phyloP scores from a whole-genome alignment of 2,888 invertebrate species.

The Drosophila rubida region DNA sequence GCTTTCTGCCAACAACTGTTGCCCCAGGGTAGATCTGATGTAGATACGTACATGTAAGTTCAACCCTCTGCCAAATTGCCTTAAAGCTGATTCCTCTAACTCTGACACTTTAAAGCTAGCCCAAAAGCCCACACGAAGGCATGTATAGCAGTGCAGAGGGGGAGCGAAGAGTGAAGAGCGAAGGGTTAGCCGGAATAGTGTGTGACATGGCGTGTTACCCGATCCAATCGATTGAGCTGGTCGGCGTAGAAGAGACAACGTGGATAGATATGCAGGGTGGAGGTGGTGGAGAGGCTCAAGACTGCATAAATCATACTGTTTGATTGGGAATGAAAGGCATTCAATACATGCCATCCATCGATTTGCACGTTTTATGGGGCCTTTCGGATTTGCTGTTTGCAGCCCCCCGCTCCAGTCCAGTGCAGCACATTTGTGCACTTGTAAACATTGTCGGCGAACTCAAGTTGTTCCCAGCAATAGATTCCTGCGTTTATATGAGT shows the following conservation, averaged over 20 bases:
- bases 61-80: slow-evolving; percentile 35
- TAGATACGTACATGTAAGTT: slow-evolving; percentile 2
- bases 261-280: not conserved
- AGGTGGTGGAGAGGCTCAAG: slow-evolving; percentile 5
- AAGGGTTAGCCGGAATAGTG: slow-evolving; percentile 33
- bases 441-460: slow-evolving; percentile 16
- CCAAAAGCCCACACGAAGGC: not conserved
- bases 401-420: not conserved
- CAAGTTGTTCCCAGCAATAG: not conserved
- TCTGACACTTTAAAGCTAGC: slow-evolving; percentile 32
- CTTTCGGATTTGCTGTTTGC: slow-evolving; percentile 27
- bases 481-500: not conserved
- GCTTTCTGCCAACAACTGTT: not conserved
- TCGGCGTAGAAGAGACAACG: slow-evolving; percentile 7
- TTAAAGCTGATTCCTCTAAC: slow-evolving; percentile 41
- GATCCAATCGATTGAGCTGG: slow-evolving; percentile 50
- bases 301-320: slow-evolving; percentile 72
- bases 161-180: not conserved
- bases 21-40: slow-evolving; percentile 32
- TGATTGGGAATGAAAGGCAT: slow-evolving; percentile 65
- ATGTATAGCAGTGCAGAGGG: not conserved
- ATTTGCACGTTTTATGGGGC: slow-evolving; percentile 60
- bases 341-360: slow-evolving; percentile 71
- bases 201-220: slow-evolving; percentile 43
- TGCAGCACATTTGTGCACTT: slow-evolving; percentile 13